A percentile compares a stretch with the other conserved stretches of the same genome.
These are phyloP conservation scores for Bothrops jararaca DNA, from an alignment of 2,113 vertebrate species.

Conservation along the genomic window DNA sequence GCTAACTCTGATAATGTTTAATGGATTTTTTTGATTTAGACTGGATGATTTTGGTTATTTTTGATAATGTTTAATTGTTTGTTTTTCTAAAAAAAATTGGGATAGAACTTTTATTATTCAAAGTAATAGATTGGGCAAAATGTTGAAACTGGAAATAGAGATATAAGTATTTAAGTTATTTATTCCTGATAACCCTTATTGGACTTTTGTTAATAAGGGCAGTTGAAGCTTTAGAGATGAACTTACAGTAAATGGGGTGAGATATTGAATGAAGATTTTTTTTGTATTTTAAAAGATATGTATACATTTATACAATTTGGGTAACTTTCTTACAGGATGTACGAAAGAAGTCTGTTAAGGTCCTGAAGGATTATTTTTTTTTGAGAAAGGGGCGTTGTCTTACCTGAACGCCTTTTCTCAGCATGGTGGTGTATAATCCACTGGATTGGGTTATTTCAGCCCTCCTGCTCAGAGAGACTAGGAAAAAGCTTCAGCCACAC, in stretches of 20 bases:
- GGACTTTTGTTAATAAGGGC: background rate
- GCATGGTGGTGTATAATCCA: no score
- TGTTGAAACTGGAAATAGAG: background rate
- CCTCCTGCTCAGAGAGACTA: no score
- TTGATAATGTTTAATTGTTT: no score
- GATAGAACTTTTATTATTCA: background rate
- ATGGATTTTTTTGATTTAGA: no score
- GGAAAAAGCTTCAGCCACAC: no score
- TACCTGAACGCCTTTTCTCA: no score
- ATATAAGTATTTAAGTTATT: background rate
- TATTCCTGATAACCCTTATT: background rate
- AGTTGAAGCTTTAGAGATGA: background rate
- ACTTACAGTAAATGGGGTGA: background rate
- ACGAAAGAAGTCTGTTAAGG: background rate
- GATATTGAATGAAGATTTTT: background rate
- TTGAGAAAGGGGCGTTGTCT: no score
- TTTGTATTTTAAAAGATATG: background rate
- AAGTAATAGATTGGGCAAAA: background rate
- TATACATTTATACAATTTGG: background rate
- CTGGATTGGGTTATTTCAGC: no score
- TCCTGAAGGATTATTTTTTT: background rate
- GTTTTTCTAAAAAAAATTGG: background rate
- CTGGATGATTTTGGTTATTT: no score
- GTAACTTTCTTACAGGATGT: background rate
- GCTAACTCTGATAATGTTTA: no score